Evolutionary conservation across 1,140 invertebrate species (phyloP).

Genomic region (Zaprionus gabonicus): DNA sequence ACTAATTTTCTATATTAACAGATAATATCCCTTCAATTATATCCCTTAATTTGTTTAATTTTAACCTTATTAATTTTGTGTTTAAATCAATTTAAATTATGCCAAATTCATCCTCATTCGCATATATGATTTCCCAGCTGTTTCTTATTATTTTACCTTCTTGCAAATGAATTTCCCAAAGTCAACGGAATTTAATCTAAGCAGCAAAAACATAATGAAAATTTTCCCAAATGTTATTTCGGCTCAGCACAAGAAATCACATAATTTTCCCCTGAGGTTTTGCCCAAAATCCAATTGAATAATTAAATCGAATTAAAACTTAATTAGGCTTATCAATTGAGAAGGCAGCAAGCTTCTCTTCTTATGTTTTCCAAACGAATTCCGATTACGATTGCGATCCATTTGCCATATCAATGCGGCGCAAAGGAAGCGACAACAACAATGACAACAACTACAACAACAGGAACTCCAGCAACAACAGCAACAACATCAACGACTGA

Average conservation of each 20-base stretch:
- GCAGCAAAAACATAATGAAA: background rate
- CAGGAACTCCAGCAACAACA: conserved; percentile 32
- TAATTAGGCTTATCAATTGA: conserved; percentile 56
- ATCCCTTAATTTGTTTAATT: too few species aligned
- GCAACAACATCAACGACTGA: conserved; percentile 9
- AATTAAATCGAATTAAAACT: conserved; percentile 27
- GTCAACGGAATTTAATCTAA: background rate
- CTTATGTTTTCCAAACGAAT: conserved; percentile 34
- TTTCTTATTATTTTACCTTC: too few species aligned
- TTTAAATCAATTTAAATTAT: too few species aligned
- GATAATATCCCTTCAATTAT: too few species aligned
- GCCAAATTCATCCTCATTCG: too few species aligned
- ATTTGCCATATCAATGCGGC: conserved; percentile 67
- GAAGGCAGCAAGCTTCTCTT: conserved; percentile 44
- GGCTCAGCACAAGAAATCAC: background rate
- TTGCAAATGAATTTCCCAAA: background rate
- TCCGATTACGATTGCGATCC: conserved; percentile 35
- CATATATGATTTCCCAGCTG: too few species aligned
- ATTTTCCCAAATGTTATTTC: background rate
- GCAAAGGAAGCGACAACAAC: conserved; percentile 40
- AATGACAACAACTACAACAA: conserved; percentile 13
- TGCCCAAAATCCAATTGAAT: conserved; percentile 12
- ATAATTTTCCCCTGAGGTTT: background rate
- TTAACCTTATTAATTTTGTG: too few species aligned
- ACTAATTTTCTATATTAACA: background rate